A percentile compares a stretch with the other conserved stretches of the same genome.
These are phyloP conservation scores for Sarotherodon lohbergeri DNA, from an alignment of 2,113 vertebrate genomes.

Conservation along the genomic window DNA sequence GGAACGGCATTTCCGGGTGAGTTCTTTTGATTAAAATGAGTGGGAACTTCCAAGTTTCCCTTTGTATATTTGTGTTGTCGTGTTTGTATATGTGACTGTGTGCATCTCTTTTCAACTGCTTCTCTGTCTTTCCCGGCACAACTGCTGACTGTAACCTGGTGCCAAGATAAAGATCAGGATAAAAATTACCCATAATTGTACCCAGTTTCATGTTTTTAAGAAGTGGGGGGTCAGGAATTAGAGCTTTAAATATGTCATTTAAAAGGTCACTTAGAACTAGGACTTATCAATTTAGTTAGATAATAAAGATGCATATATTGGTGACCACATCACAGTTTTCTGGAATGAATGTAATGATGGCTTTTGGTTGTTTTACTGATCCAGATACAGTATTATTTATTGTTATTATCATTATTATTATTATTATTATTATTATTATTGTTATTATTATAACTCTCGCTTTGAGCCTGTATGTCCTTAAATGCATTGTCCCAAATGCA, in stretches of 20 bases:
- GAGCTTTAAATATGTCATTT: neutral
- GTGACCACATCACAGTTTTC: neutral
- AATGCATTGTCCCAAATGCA: neutral
- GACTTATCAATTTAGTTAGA: neutral
- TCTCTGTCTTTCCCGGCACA: neutral
- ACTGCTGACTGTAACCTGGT: neutral
- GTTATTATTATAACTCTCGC: neutral
- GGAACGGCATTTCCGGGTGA: neutral
- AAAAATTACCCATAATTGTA: slow-evolving; percentile 17
- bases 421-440: neutral
- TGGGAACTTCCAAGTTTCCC: neutral
- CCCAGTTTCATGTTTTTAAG: slow-evolving; percentile 17
- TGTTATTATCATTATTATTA: neutral
- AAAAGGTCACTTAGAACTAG: neutral
- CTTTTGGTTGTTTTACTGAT: neutral
- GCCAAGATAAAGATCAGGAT: slow-evolving; percentile 22
- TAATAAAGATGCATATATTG: neutral
- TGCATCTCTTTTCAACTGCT: neutral
- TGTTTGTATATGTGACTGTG: neutral
- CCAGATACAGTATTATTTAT: neutral
- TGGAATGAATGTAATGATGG: neutral
- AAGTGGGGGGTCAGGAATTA: neutral
- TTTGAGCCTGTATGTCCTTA: neutral
- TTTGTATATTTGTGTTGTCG: neutral
- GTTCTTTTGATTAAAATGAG: neutral